Evolutionary conservation across 2,888 invertebrate genomes (phyloP), one percentile per base, ranked within the genome.

Genomic region (Nephrotoma guestfalica): DNA sequence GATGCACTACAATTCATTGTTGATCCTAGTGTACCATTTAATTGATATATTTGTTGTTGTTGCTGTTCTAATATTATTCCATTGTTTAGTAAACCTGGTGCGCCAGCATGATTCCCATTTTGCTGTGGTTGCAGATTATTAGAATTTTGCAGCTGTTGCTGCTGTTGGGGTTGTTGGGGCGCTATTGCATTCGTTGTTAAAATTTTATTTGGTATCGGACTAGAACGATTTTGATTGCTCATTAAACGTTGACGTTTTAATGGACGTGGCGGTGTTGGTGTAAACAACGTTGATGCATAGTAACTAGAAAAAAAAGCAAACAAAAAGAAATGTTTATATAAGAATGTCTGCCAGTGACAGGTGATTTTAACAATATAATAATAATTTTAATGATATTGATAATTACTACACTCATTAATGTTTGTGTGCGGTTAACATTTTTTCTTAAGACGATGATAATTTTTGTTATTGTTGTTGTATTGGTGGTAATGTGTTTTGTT

Each of bases 171-270:
- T 86, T 89, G 89, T 71, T 89, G 89, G 45, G 90, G 90, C 6
- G 90, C 90, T 41, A 87, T 85, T 57, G 84, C 86, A 86, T 86
- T 86, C 9, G 90, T 90, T 87, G 89, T 90, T 71, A 90, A 88
- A 84, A 90, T 90, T 87, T 89, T 89, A 87, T 89, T 90, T 87
- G 88, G 88, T 84, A 89, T 89, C 87, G 89, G 88, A 88, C 90
- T 90, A 87, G 90, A 87, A 87, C 90, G 89, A 84, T 89, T 88
- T 86, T 89, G 88, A 87, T 89, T 89, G 88, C 90, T 90, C 91
- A 91, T 91, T 88, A 92, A 88, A 87, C 92, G 91, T 89, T 92
- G 91, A 45, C 92, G 91, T 88, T 92, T 92, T 89, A 91, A 91
- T 86, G 92, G 90, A 2, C 92, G 90, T 83, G 91, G 89, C 2